A percentile compares a stretch with the other conserved stretches of the same genome.
Evolutionary conservation across 2,113 vertebrate genomes (phyloP).

Genomic region (Odocoileus hemionus): DNA sequence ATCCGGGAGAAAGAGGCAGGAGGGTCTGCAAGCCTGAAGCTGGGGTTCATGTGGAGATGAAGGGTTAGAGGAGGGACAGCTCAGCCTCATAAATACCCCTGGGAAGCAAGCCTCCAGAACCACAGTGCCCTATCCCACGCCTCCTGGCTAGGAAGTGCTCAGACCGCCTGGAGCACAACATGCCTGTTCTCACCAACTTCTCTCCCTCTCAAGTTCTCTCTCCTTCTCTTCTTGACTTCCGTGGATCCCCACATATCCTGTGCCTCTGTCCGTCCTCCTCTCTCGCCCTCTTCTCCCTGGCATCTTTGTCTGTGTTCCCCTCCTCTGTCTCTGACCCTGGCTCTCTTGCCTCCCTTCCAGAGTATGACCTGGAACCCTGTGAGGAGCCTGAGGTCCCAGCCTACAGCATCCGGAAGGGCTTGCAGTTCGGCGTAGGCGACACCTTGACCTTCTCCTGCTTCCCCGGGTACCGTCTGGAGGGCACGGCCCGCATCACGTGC

Average conservation of each 20-base stretch:
- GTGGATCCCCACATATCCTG: background rate
- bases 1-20: background rate
- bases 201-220: background rate
- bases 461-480: slow-evolving; percentile 97
- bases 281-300: background rate
- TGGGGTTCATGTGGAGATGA: background rate
- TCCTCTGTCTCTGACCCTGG: background rate
- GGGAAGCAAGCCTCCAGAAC: background rate
- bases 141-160: accelerated
- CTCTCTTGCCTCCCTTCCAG: slow-evolving; percentile 68
- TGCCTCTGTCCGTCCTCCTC: background rate
- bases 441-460: slow-evolving; percentile 95
- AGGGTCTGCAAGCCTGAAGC: background rate
- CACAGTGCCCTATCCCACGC: accelerated
- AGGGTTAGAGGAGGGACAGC: background rate
- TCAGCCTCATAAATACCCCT: background rate
- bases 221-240: background rate
- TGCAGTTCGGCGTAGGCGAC: slow-evolving; percentile 95
- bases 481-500: slow-evolving; percentile 92
- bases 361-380: slow-evolving; percentile 96
- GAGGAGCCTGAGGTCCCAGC: slow-evolving; percentile 94
- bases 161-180: accelerated
- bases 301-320: accelerated
- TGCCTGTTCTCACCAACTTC: background rate
- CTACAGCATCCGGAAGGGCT: slow-evolving; percentile 94